Percentiles rank a stretch among this genome's conserved stretches.
Evolutionary conservation across 2,888 invertebrate species (phyloP).

Genomic region (Parasteatoda lunata): DNA sequence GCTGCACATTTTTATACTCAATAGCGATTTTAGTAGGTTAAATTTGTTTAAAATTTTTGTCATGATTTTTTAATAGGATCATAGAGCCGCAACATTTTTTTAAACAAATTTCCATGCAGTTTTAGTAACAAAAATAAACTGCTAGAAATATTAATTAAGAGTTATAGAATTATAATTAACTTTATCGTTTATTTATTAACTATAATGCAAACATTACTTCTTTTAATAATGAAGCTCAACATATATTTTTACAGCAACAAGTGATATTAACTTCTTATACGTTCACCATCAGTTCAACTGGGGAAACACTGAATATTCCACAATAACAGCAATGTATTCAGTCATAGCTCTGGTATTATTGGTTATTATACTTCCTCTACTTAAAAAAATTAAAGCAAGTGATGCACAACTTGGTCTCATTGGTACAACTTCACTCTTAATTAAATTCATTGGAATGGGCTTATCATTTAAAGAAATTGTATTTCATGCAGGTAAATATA

Average conservation of each 20-base stretch:
- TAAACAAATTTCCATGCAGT: no score
- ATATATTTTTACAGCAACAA: slow-evolving; percentile 34
- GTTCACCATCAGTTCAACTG: slow-evolving; percentile 57
- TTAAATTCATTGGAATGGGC: slow-evolving; percentile 34
- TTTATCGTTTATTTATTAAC: no score
- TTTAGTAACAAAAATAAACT: no score
- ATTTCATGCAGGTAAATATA: slow-evolving; percentile 44
- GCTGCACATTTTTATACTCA: no score
- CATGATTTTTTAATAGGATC: no score
- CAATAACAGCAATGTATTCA: slow-evolving; percentile 48
- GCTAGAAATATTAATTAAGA: no score
- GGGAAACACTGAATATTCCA: slow-evolving; percentile 51
- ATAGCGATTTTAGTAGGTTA: no score
- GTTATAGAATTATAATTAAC: no score
- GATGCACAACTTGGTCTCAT: slow-evolving; percentile 49
- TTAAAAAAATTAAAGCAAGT: slow-evolving; percentile 25
- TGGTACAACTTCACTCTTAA: slow-evolving; percentile 32
- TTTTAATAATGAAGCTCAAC: neutral
- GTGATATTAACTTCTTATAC: slow-evolving; percentile 52
- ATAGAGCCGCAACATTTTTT: no score
- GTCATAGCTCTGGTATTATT: slow-evolving; percentile 24
- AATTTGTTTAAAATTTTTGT: no score
- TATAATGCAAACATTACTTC: no score
- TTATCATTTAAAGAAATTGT: slow-evolving; percentile 8
- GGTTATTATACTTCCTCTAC: slow-evolving; percentile 29